phyloP scores from a whole-genome alignment of 2,888 invertebrate genomes.

The Sarcophaga rosellei region DNA sequence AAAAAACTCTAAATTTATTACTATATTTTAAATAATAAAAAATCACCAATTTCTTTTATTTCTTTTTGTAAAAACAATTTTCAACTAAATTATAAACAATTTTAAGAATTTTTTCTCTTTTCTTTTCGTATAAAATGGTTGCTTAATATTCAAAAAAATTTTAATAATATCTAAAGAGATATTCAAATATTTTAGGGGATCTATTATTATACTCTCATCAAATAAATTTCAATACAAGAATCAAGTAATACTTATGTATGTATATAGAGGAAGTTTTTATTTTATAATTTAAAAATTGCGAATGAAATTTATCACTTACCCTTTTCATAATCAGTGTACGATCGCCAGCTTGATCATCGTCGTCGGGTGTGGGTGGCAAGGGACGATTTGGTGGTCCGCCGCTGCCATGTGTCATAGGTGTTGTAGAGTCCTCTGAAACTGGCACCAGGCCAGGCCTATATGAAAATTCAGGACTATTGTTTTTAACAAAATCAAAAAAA shows the following conservation, averaged over 20 bases:
- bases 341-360: constrained; percentile 91
- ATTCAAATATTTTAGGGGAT: neutral
- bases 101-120: constrained; percentile 21
- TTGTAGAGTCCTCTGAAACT: constrained; percentile 83
- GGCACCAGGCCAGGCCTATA: constrained; percentile 88
- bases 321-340: constrained; percentile 95
- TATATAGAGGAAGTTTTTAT: neutral
- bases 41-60: constrained; percentile 72
- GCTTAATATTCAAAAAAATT: constrained; percentile 36
- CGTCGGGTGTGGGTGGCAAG: constrained; percentile 96
- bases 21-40: constrained; percentile 66
- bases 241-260: neutral
- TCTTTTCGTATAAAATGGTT: constrained; percentile 39
- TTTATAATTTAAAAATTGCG: neutral
- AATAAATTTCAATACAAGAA: neutral
- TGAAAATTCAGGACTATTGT: constrained; percentile 90
- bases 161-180: constrained; percentile 34
- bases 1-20: constrained; percentile 18
- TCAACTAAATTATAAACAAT: constrained; percentile 39
- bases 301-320: constrained; percentile 84
- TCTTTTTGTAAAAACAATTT: no score
- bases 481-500: constrained; percentile 66
- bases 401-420: constrained; percentile 78
- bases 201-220: neutral
- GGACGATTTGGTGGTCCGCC: constrained; percentile 95